Conservation (phyloP, 37 sponge, comb jelly and placozoan species). For the Lycopodina hypogea region DNA sequence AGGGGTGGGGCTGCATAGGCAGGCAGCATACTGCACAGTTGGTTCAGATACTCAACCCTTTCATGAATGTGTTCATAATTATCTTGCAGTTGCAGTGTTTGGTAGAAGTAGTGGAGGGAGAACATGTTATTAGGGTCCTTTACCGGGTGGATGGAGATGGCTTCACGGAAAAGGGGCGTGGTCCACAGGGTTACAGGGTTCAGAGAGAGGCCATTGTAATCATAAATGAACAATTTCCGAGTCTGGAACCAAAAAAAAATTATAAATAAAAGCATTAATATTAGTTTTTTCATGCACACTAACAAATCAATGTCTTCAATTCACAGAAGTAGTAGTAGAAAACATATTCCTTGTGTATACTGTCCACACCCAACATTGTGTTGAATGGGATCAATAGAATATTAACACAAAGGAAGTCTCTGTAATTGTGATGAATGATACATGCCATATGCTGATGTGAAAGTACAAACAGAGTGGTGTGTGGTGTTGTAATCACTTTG, state of each 20-base stretch:
- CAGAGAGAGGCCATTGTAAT: slow-evolving; percentile 25
- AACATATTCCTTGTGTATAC: too few relatives aligned
- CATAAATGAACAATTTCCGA: slow-evolving; percentile 7
- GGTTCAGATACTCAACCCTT: slow-evolving; percentile 19
- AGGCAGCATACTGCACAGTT: slow-evolving; percentile 10
- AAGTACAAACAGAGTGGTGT: too few relatives aligned
- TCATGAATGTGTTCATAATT: slow-evolving; percentile 1
- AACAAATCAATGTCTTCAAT: too few relatives aligned
- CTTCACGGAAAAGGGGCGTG: slow-evolving; percentile 6
- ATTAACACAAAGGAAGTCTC: too few relatives aligned
- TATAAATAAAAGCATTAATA: too few relatives aligned
- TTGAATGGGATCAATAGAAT: too few relatives aligned
- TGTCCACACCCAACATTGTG: too few relatives aligned
- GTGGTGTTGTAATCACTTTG: too few relatives aligned
- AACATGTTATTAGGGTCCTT: slow-evolving; percentile 60
- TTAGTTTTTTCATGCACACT: too few relatives aligned
- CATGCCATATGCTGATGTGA: too few relatives aligned
- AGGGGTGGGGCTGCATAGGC: slow-evolving; percentile 21
- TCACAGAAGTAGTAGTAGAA: too few relatives aligned
- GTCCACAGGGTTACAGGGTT: slow-evolving; percentile 47
- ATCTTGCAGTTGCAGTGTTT: slow-evolving; percentile 22
- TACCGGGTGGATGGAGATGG: slow-evolving; percentile 52
- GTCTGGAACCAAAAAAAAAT: slow-evolving; percentile 5
- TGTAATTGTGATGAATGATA: too few relatives aligned
- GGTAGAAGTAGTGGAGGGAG: slow-evolving; percentile 45